Percentiles rank a stretch among this genome's conserved stretches.
Conservation (phyloP, 1,140 invertebrate genomes). For the Drosophila azteca region DNA sequence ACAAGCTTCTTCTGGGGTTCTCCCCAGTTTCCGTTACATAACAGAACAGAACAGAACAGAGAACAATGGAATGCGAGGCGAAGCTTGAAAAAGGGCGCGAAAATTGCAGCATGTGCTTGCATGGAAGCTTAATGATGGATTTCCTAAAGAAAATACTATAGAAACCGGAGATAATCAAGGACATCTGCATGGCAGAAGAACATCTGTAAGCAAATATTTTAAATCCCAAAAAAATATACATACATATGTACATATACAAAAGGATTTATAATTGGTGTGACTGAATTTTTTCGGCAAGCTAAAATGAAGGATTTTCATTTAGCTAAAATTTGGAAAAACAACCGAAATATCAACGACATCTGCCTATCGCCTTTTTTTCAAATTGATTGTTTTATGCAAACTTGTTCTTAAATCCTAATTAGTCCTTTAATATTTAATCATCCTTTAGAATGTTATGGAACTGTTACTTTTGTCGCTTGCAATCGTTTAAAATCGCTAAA, state of each 20-base stretch:
- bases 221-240: background rate
- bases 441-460: no score
- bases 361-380: no score
- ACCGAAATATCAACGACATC: no score
- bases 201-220: background rate
- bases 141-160: slow-evolving; percentile 5
- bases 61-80: slow-evolving; percentile 30
- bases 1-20: slow-evolving; percentile 21
- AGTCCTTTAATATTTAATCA: no score
- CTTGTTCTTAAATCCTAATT: no score
- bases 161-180: background rate
- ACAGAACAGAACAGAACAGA: background rate
- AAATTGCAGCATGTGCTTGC: slow-evolving; percentile 38
- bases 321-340: no score
- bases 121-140: slow-evolving; percentile 16
- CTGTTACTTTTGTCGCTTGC: no score
- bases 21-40: slow-evolving; percentile 39
- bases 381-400: no score
- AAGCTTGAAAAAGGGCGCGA: slow-evolving; percentile 61
- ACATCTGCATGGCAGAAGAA: background rate
- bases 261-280: background rate
- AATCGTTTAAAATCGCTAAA: no score
- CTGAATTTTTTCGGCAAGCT: no score
- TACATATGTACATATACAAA: background rate
- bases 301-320: no score